Evolutionary conservation across 2,888 invertebrate genomes (phyloP).

Genomic region (Allophyes oxyacanthae): DNA sequence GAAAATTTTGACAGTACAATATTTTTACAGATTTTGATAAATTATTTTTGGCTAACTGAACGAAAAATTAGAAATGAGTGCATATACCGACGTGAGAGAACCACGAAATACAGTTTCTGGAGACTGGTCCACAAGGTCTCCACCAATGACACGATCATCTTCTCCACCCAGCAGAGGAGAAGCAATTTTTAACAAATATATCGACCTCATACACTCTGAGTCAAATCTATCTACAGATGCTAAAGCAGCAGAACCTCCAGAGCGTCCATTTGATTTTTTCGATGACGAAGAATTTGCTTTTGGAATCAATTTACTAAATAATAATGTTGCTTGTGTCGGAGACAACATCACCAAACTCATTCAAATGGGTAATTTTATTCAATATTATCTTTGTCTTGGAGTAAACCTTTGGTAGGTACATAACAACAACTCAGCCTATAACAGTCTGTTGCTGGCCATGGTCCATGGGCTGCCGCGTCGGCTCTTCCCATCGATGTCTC

Average conservation of each 20-base stretch:
- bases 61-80: constrained; percentile 67
- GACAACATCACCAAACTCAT: constrained; percentile 81
- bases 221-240: constrained; percentile 69
- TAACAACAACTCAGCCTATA: too few species aligned
- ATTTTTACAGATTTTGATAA: constrained; percentile 20
- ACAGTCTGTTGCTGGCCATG: too few species aligned
- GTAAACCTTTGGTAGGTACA: too few species aligned
- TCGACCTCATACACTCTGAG: constrained; percentile 77
- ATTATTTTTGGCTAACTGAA: constrained; percentile 35
- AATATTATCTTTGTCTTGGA: not conserved
- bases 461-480: too few species aligned
- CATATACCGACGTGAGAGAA: constrained; percentile 48
- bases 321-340: constrained; percentile 84
- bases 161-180: constrained; percentile 68
- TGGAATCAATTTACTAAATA: constrained; percentile 81
- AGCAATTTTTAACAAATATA: constrained; percentile 75
- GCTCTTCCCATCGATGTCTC: too few species aligned
- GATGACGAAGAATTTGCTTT: constrained; percentile 85
- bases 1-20: constrained; percentile 29
- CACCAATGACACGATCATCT: constrained; percentile 67
- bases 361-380: constrained; percentile 75
- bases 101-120: constrained; percentile 35
- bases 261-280: constrained; percentile 81
- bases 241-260: constrained; percentile 70
- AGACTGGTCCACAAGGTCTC: constrained; percentile 43